Evolutionary conservation across 2,113 vertebrate genomes (phyloP).

Genomic region (Prunella fulvescens): DNA sequence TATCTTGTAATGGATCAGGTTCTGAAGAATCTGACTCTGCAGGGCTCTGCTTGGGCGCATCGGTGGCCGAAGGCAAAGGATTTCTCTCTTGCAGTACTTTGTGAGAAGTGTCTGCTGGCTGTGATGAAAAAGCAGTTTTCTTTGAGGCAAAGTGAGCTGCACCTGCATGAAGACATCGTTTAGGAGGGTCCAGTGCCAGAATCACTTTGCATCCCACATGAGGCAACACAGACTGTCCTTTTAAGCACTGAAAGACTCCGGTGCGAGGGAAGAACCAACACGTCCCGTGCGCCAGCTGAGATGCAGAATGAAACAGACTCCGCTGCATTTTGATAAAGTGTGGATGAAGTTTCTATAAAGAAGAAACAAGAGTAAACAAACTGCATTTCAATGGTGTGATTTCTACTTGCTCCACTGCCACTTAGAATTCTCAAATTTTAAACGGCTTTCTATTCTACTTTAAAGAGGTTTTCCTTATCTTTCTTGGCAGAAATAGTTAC

Average conservation of each 20-base stretch:
- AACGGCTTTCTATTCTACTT: neutral
- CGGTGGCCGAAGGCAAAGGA: neutral
- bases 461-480: neutral
- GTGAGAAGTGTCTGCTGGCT: neutral
- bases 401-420: neutral
- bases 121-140: conserved; percentile 26
- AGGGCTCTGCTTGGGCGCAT: conserved; percentile 10
- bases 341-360: conserved; percentile 38
- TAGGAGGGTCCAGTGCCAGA: conserved; percentile 38
- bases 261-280: conserved; percentile 46
- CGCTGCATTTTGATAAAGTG: conserved; percentile 73
- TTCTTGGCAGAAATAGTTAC: neutral
- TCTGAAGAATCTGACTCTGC: conserved; percentile 61
- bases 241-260: conserved; percentile 32
- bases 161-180: conserved; percentile 67
- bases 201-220: conserved; percentile 54
- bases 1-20: conserved; percentile 90
- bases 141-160: conserved; percentile 26
- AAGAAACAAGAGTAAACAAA: neutral
- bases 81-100: conserved; percentile 8
- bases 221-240: conserved; percentile 24
- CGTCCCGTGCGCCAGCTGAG: conserved; percentile 57
- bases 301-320: conserved; percentile 59
- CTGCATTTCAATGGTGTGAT: neutral
- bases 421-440: neutral